Base-by-base conservation (phyloP, 1,140 invertebrate species). In the Aphelinus certus region DNA sequence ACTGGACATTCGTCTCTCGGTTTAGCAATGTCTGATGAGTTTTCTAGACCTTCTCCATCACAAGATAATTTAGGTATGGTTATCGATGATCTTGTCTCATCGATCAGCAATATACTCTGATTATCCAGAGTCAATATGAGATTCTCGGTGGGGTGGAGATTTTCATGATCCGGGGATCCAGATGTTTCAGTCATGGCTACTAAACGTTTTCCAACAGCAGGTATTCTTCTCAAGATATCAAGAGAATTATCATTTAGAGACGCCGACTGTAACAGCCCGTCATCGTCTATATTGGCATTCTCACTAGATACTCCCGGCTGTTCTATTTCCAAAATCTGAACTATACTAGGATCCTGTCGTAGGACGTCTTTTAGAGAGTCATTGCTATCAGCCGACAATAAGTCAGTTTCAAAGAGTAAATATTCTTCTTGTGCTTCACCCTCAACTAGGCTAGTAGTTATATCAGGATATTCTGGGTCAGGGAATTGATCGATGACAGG, bases 41-140 rank as follows among this genome's bases (percentile, higher is more conserved):
- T 66, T 62, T 76, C 75, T 7, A 65, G 88, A 83, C 72, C 88
- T 87, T 68, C 90, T 85, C 92, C 90, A 62, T 91, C 88, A 64
- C 91, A 91, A 79, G 91, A 90, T 77, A 91, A 90, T 4, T 91
- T 92, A 0, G 90, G 88, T 57, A 91, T 89, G 45, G 89, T 88
- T 42, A 92, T 90, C 0, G 91, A 90, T 0, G 90, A 91, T 76
- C 91, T 90, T 0, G 88, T 26, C 26, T 26, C 26, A 26, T 26
- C 26, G 26, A 26, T 26, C 26, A 26, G 26, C 26, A 26, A 26
- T 26, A 26, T 26, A 26, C 26, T 26, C 26, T 26, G 26, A 26
- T 26, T 26, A 86, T 3, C 85, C 86, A 0, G 90, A 88, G 77
- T 92, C 91, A 5, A 92, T 89, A 73, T 91, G 90, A 7, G 91